Conservation (phyloP, 2,888 invertebrate genomes). For the Scaptomyza parva region DNA sequence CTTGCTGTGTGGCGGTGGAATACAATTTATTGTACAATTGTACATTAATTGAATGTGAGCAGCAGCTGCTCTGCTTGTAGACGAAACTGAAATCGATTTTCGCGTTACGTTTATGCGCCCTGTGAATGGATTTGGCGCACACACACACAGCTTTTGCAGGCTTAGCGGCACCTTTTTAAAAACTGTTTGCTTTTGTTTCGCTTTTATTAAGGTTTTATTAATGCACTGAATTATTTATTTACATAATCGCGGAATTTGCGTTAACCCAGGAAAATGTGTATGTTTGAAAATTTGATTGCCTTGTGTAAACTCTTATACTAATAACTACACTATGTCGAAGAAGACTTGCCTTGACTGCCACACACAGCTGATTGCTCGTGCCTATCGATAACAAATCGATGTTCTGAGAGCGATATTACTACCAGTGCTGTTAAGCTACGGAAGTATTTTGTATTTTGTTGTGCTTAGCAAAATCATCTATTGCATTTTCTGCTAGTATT, state of each 20-base stretch:
- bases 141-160: slow-evolving; percentile 36
- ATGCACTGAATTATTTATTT: slow-evolving; percentile 18
- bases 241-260: slow-evolving; percentile 6
- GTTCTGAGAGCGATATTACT: slow-evolving; percentile 1
- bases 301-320: slow-evolving; percentile 38
- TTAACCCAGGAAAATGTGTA: slow-evolving; percentile 10
- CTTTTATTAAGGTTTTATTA: neutral
- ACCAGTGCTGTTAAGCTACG: slow-evolving; percentile 24
- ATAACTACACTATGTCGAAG: slow-evolving; percentile 17
- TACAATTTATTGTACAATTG: slow-evolving; percentile 40
- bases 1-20: slow-evolving; percentile 18
- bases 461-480: slow-evolving; percentile 32
- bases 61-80: slow-evolving; percentile 28
- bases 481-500: slow-evolving; percentile 29
- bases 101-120: slow-evolving; percentile 66
- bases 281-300: slow-evolving; percentile 29
- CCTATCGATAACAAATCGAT: slow-evolving; percentile 42
- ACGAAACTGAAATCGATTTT: slow-evolving; percentile 69
- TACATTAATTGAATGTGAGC: slow-evolving; percentile 34
- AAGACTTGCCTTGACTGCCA: slow-evolving; percentile 28
- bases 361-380: slow-evolving; percentile 32
- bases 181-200: neutral
- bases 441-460: slow-evolving; percentile 37
- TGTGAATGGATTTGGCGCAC: slow-evolving; percentile 72
- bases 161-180: slow-evolving; percentile 7